These are phyloP conservation scores for Globodera rostochiensis DNA, from an alignment of 1,140 invertebrate species.

Conservation along the genomic window DNA sequence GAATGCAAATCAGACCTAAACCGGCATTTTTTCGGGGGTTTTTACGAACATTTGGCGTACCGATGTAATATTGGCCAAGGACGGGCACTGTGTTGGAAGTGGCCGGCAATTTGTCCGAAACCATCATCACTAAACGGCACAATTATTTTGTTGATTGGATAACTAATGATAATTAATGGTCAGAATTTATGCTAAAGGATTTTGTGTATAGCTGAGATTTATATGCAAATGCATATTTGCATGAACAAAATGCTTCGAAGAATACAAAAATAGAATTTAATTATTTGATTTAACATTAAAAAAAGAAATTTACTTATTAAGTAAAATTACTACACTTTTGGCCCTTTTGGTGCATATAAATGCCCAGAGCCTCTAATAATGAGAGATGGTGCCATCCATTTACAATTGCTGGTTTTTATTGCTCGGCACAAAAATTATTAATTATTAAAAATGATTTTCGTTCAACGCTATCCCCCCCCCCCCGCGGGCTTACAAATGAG, in stretches of 20 bases:
- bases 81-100: slow-evolving; percentile 44
- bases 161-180: not conserved
- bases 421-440: too few species aligned
- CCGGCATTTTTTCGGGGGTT: not conserved
- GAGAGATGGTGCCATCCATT: too few species aligned
- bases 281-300: too few species aligned
- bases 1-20: slow-evolving; percentile 56
- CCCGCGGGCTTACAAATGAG: slow-evolving; percentile 16
- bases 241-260: too few species aligned
- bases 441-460: too few species aligned
- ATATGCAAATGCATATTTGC: too few species aligned
- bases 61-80: slow-evolving; percentile 54
- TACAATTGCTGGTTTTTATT: too few species aligned
- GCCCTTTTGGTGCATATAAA: not conserved
- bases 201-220: too few species aligned
- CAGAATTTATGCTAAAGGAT: not conserved
- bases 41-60: not conserved
- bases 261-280: too few species aligned
- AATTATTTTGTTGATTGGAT: not conserved
- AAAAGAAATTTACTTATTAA: too few species aligned
- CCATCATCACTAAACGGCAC: slow-evolving; percentile 45
- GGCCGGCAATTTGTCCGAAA: slow-evolving; percentile 44
- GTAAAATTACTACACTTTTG: not conserved
- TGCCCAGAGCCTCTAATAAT: not conserved
- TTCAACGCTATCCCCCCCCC: not conserved